A percentile compares a stretch with the other conserved stretches of the same genome.
Conservation (phyloP, 2,113 vertebrate genomes). For the Quiscalus mexicanus region DNA sequence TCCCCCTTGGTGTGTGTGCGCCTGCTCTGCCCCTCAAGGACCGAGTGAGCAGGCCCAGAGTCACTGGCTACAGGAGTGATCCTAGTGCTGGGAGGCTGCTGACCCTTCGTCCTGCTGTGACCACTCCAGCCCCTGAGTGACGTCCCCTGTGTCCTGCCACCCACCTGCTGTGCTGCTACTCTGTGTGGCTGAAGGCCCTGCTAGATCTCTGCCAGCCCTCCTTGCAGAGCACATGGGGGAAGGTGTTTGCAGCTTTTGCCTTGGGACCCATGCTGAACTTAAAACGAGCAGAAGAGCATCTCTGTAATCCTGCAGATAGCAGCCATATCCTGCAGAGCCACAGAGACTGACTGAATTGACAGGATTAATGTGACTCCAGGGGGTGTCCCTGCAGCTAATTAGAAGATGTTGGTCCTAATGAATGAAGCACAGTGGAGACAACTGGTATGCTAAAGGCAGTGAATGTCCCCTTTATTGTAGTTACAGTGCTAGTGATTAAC, state of each 20-base stretch:
- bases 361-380: slow-evolving; percentile 26
- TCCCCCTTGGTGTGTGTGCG: fast-evolving
- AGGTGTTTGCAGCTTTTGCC: neutral
- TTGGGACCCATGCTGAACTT: neutral
- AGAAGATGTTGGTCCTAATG: neutral
- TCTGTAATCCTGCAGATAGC: neutral
- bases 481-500: slow-evolving; percentile 6
- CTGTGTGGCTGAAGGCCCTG: fast-evolving
- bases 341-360: neutral
- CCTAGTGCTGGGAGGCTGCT: neutral
- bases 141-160: neutral
- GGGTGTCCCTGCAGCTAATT: slow-evolving; percentile 4
- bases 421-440: neutral
- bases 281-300: neutral
- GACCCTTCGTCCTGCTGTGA: fast-evolving
- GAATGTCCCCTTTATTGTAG: neutral
- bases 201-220: fast-evolving
- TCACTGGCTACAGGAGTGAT: neutral
- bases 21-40: fast-evolving
- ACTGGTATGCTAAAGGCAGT: neutral
- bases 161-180: neutral
- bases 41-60: fast-evolving
- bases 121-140: fast-evolving
- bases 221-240: fast-evolving
- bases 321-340: neutral